These are phyloP conservation scores for Mamestra configurata DNA, from an alignment of 1,140 invertebrate species.

Conservation along the genomic window DNA sequence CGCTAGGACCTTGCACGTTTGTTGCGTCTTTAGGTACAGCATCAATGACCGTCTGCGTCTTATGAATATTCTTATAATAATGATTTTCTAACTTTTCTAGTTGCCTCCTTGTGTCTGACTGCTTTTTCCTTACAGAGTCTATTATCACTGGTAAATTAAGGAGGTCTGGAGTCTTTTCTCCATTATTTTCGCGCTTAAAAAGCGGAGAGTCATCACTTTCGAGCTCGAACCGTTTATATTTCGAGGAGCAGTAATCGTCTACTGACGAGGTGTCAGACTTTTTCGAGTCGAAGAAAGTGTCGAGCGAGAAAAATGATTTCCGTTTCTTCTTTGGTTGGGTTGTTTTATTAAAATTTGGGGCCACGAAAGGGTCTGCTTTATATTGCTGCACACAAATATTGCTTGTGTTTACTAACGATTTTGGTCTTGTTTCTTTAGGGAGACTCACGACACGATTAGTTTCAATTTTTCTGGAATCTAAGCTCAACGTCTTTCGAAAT, in stretches of 20 bases:
- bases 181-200: constrained; percentile 72
- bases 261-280: constrained; percentile 85
- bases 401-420: constrained; percentile 83
- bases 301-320: constrained; percentile 86
- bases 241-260: constrained; percentile 86
- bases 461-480: constrained; percentile 83
- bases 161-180: constrained; percentile 82
- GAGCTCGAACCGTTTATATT: constrained; percentile 86
- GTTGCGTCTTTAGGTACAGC: constrained; percentile 83
- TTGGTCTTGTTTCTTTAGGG: constrained; percentile 77
- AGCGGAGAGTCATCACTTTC: constrained; percentile 86
- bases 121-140: constrained; percentile 79
- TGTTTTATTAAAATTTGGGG: constrained; percentile 77
- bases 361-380: constrained; percentile 72
- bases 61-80: constrained; percentile 83
- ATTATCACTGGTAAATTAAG: constrained; percentile 84
- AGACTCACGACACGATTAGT: constrained; percentile 77
- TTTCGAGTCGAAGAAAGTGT: constrained; percentile 86
- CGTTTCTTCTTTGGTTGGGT: constrained; percentile 83
- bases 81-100: constrained; percentile 86
- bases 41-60: constrained; percentile 78
- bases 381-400: constrained; percentile 78
- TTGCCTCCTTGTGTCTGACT: constrained; percentile 81
- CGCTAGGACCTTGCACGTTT: constrained; percentile 75
- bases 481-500: constrained; percentile 85